These are phyloP conservation scores for Oreochromis mossambicus DNA, from an alignment of 2,797 vertebrate genomes.

Conservation along the genomic window DNA sequence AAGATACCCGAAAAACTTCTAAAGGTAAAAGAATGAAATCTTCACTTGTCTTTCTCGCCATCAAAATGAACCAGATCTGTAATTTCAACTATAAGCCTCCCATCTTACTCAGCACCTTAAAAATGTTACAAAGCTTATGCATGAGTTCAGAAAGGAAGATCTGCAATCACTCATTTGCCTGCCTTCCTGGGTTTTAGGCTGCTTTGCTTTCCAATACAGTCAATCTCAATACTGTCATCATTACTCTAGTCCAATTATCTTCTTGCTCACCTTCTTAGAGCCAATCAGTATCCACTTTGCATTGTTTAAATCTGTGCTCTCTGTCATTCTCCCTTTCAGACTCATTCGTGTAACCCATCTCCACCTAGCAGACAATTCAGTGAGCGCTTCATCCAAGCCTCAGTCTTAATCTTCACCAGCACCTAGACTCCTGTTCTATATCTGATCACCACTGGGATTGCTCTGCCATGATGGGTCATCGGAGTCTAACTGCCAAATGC, in stretches of 20 bases:
- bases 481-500: background rate
- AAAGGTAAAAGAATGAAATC: background rate
- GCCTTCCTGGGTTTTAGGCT: background rate
- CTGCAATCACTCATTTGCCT: background rate
- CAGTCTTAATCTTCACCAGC: background rate
- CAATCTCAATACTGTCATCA: background rate
- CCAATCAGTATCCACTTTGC: background rate
- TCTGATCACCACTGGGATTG: background rate
- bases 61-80: background rate
- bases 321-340: background rate
- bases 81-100: background rate
- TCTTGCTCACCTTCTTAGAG: rapidly evolving
- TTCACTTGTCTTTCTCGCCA: background rate
- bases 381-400: background rate
- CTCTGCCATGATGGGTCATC: background rate
- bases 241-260: background rate
- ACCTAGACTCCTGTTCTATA: background rate
- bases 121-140: rapidly evolving
- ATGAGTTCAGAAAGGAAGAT: background rate
- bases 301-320: background rate
- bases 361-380: background rate
- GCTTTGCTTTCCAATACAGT: background rate
- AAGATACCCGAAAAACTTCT: rapidly evolving
- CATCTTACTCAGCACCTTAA: background rate
- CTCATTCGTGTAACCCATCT: background rate